Base-by-base conservation (phyloP, 2,888 invertebrate genomes). In the Cephonodes hylas region DNA sequence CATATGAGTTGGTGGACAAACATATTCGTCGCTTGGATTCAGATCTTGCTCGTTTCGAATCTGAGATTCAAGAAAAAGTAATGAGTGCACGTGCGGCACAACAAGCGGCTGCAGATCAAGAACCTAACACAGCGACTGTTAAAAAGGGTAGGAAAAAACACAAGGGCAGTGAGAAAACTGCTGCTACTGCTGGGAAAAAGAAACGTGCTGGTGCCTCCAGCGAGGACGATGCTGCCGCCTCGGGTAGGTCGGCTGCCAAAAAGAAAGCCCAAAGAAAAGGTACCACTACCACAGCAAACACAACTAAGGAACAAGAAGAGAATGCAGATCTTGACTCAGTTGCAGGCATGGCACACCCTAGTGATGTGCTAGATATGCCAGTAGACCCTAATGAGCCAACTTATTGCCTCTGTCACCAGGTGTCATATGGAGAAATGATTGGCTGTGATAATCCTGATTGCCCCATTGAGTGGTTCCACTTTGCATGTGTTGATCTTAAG, bases 381-480 rank as follows among this genome's bases (percentile, higher is more conserved):
- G 97, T 97, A 0, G 97, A 99, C 93, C 99, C 99, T 0, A 99
- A 99, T 81, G 99, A 99, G 84, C 99, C 99, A 0, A 99, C 99
- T 0, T 99, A 99, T 84, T 99, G 99, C 85, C 93, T 99, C 42
- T 99, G 99, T 81, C 98, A 99, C 87, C 99, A 99, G 94, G 97
- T 97, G 58, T 98, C 98, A 3, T 98, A 98, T 76, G 98, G 98
- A 62, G 97, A 98, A 93, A 99, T 99, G 98, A 98, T 99, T 80
- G 97, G 97, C 68, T 99, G 98, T 93, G 98, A 99, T 89, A 98
- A 98, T 88, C 95, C 95, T 58, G 97, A 97, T 73, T 93, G 96
- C 64, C 96, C 96, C 5, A 97, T 98, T 66, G 98, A 98, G 86
- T 98, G 98, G 98, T 98, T 98, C 91, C 98, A 98, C 88, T 98